Evolutionary conservation across 1,140 invertebrate species (phyloP).

Genomic region (Lucilia sericata): DNA sequence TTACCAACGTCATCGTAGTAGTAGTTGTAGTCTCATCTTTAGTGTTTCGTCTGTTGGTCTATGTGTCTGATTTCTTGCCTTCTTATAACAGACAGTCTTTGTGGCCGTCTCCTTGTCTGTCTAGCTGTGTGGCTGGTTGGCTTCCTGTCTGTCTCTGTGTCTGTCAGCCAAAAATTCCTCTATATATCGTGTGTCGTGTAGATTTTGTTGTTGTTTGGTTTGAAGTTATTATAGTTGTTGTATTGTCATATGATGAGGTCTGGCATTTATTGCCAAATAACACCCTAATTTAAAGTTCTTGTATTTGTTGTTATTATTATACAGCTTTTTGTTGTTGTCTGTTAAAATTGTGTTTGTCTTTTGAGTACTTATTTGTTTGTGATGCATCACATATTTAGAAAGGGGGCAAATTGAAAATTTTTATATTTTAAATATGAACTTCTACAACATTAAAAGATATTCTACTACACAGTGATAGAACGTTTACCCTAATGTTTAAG

Average conservation of each 20-base stretch:
- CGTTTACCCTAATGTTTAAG: too few species aligned
- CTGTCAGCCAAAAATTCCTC: too few species aligned
- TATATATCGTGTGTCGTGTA: neutral
- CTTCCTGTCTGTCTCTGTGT: neutral
- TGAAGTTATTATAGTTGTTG: neutral
- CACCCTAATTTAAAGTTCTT: neutral
- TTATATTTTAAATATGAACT: too few species aligned
- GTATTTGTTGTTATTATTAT: neutral
- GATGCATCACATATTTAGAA: neutral
- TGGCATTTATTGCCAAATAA: constrained; percentile 38
- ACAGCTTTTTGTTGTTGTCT: neutral
- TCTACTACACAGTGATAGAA: too few species aligned
- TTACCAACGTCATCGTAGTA: neutral
- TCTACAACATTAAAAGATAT: too few species aligned
- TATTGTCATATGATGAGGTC: constrained; percentile 36
- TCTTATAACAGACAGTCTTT: neutral
- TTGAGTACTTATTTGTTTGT: neutral
- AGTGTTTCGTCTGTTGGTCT: neutral
- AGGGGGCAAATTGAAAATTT: too few species aligned
- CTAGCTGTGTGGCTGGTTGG: neutral
- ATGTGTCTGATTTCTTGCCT: neutral
- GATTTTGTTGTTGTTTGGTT: neutral
- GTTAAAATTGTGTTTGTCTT: neutral
- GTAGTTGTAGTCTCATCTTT: neutral
- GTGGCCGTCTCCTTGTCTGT: neutral